Evolutionary conservation across 2,888 invertebrate genomes (phyloP).

Genomic region (Drosophila nigricruria): DNA sequence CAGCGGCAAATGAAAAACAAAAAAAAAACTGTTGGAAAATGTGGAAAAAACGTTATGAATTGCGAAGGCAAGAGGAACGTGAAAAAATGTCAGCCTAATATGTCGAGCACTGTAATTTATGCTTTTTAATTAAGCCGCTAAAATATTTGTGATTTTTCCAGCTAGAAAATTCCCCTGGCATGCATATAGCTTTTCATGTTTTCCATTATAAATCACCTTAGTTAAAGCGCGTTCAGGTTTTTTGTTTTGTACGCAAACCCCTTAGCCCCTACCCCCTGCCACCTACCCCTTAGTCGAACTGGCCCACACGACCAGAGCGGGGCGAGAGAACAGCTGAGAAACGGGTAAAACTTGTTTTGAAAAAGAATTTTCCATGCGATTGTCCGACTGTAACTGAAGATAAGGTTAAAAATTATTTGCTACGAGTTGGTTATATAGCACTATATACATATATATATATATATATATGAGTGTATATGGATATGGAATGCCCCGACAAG

Average conservation of each 20-base stretch:
- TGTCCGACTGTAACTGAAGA: slow-evolving; percentile 56
- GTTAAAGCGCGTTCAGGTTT: slow-evolving; percentile 54
- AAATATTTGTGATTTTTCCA: slow-evolving; percentile 56
- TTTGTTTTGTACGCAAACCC: slow-evolving; percentile 28
- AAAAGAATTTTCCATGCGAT: slow-evolving; percentile 76
- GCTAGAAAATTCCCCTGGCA: slow-evolving; percentile 27
- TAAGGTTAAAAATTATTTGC: slow-evolving; percentile 45
- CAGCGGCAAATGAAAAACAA: slow-evolving; percentile 25
- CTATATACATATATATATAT: slow-evolving; percentile 11
- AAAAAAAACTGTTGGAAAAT: slow-evolving; percentile 53
- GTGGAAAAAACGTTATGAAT: slow-evolving; percentile 25
- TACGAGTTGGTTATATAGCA: slow-evolving; percentile 35
- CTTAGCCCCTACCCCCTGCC: background rate
- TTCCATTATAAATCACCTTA: slow-evolving; percentile 54
- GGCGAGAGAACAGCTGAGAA: slow-evolving; percentile 49
- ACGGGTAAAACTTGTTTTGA: slow-evolving; percentile 75
- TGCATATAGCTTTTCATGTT: slow-evolving; percentile 47
- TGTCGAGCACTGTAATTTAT: slow-evolving; percentile 67
- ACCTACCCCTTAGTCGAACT: background rate
- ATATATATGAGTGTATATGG: slow-evolving; percentile 15
- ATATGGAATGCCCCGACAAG: slow-evolving; percentile 59
- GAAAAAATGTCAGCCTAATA: slow-evolving; percentile 72
- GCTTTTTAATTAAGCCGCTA: slow-evolving; percentile 71
- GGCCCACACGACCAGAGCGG: slow-evolving; percentile 28
- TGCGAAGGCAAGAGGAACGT: slow-evolving; percentile 4